phyloP scores from a whole-genome alignment of 1,140 invertebrate species.

The Drosophila orena region DNA sequence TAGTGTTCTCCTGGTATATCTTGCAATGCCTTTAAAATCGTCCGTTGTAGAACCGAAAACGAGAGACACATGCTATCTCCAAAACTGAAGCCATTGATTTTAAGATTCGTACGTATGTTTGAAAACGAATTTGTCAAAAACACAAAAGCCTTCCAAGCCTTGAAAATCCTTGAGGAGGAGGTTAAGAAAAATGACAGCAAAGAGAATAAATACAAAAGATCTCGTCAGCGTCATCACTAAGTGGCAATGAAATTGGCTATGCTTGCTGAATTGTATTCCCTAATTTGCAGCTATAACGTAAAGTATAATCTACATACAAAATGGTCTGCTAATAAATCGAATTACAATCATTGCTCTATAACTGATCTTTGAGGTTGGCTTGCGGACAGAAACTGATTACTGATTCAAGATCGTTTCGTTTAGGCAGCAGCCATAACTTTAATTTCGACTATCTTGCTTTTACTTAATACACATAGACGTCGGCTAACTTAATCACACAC shows the following conservation, averaged over 20 bases:
- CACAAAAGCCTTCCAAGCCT: neutral
- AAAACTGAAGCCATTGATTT: neutral
- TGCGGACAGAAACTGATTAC: neutral
- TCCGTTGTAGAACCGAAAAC: neutral
- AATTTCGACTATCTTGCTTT: slow-evolving; percentile 73
- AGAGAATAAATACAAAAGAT: too few species aligned
- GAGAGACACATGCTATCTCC: neutral
- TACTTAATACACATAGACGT: slow-evolving; percentile 71
- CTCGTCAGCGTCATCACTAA: too few species aligned
- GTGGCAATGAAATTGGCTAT: too few species aligned
- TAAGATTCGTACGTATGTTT: neutral
- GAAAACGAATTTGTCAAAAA: neutral
- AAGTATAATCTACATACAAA: too few species aligned
- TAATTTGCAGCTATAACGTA: too few species aligned
- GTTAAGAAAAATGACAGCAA: neutral
- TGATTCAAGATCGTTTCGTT: slow-evolving; percentile 21
- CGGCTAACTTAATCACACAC: slow-evolving; percentile 71
- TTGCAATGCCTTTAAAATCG: neutral
- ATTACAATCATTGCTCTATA: neutral
- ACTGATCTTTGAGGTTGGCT: neutral
- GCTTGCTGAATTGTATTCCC: too few species aligned
- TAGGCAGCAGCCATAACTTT: slow-evolving; percentile 68
- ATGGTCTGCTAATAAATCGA: neutral
- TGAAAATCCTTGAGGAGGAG: neutral
- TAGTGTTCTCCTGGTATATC: neutral